Percentiles rank a stretch among this genome's conserved stretches.
These are phyloP conservation scores for Drosophila maculinotata DNA, from an alignment of 2,888 invertebrate species.

Conservation along the genomic window DNA sequence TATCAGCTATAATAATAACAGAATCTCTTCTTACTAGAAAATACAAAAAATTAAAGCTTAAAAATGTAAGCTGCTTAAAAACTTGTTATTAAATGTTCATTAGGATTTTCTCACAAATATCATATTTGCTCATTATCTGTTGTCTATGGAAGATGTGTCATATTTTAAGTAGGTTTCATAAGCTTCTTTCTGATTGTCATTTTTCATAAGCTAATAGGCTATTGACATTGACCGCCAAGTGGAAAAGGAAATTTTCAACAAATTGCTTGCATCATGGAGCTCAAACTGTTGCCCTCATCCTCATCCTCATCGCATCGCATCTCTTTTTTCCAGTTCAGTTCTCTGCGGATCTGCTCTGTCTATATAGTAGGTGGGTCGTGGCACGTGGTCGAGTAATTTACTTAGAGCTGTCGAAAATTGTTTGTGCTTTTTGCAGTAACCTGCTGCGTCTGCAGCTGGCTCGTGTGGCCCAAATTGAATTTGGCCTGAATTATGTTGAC, in stretches of 20 bases:
- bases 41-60: too few species aligned
- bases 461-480: conserved; percentile 39
- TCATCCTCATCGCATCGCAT: not conserved
- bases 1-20: too few species aligned
- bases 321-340: not conserved
- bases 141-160: too few species aligned
- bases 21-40: too few species aligned
- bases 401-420: conserved; percentile 29
- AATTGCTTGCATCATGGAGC: not conserved
- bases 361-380: not conserved
- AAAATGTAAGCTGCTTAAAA: too few species aligned
- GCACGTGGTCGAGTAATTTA: conserved; percentile 42
- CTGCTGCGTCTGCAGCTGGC: conserved; percentile 6
- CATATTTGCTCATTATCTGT: too few species aligned
- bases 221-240: conserved; percentile 22
- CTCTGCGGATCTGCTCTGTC: not conserved
- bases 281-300: not conserved
- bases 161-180: too few species aligned
- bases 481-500: conserved; percentile 49
- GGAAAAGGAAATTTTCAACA: conserved; percentile 9
- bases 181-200: too few species aligned
- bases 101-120: too few species aligned
- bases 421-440: conserved; percentile 10
- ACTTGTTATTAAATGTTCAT: too few species aligned
- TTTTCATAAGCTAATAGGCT: not conserved